phyloP scores from a whole-genome alignment of 2,888 invertebrate genomes.

The Camptogramma bilineatum region DNA sequence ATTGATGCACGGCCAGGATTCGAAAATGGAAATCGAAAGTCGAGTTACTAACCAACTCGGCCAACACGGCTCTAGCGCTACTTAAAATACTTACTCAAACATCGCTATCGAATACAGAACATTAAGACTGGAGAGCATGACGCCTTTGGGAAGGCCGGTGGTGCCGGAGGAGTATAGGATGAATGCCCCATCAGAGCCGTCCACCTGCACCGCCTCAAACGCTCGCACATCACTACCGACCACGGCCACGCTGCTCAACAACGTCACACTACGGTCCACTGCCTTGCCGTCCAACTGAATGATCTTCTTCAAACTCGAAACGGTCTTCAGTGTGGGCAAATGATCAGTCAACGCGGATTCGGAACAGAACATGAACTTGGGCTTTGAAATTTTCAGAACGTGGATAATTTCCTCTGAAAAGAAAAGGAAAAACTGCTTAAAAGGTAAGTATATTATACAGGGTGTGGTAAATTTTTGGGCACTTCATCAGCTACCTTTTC shows the following conservation, averaged over 20 bases:
- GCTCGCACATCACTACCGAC: slow-evolving; percentile 42
- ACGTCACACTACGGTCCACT: slow-evolving; percentile 43
- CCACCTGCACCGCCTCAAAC: slow-evolving; percentile 52
- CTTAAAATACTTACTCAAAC: slow-evolving; percentile 61
- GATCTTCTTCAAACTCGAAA: slow-evolving; percentile 78
- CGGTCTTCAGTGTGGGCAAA: slow-evolving; percentile 51
- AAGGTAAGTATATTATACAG: not conserved
- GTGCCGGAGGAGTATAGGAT: slow-evolving; percentile 88
- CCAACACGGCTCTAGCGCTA: too few relatives aligned
- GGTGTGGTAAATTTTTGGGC: too few relatives aligned
- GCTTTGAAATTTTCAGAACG: slow-evolving; percentile 87
- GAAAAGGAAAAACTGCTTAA: slow-evolving; percentile 13
- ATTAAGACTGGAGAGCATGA: slow-evolving; percentile 87
- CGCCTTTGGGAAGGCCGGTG: slow-evolving; percentile 92
- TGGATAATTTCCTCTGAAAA: slow-evolving; percentile 76
- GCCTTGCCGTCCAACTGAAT: slow-evolving; percentile 86
- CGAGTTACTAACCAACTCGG: too few relatives aligned
- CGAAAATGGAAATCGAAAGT: too few relatives aligned
- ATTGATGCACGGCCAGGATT: too few relatives aligned
- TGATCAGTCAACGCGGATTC: slow-evolving; percentile 59
- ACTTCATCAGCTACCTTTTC: too few relatives aligned
- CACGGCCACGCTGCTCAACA: slow-evolving; percentile 44
- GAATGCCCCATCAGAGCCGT: slow-evolving; percentile 59
- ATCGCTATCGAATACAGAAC: slow-evolving; percentile 79
- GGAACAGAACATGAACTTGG: slow-evolving; percentile 87